A percentile compares a stretch with the other conserved stretches of the same genome.
These are phyloP conservation scores for Picus viridis DNA, from an alignment of 2,797 vertebrate species.

Conservation along the genomic window DNA sequence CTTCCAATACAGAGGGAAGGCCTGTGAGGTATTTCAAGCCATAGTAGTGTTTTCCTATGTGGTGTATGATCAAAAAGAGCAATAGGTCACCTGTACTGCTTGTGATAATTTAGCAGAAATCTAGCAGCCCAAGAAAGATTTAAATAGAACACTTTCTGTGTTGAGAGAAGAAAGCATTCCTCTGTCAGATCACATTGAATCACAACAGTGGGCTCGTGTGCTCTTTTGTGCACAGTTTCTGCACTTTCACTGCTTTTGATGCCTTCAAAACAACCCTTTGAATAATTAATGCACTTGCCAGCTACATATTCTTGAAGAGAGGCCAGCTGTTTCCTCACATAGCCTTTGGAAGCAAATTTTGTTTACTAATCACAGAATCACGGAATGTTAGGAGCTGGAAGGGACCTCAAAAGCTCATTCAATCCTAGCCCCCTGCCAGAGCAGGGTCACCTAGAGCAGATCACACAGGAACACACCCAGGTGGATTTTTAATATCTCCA, in stretches of 20 bases:
- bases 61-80: background rate
- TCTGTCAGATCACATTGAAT: background rate
- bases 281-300: conserved; percentile 40
- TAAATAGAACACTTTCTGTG: background rate
- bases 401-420: too few relatives aligned
- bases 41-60: background rate
- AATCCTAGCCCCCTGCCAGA: too few relatives aligned
- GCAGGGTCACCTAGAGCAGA: too few relatives aligned
- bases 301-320: conserved; percentile 28
- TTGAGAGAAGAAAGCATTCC: conserved; percentile 7
- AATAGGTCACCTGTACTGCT: background rate
- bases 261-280: conserved; percentile 43
- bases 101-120: background rate
- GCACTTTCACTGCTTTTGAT: conserved; percentile 18
- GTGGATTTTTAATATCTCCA: too few relatives aligned
- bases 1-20: background rate
- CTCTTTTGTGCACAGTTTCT: conserved; percentile 33
- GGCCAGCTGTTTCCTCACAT: conserved; percentile 41
- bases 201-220: background rate
- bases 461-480: too few relatives aligned
- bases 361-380: conserved; percentile 32
- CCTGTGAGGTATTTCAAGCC: background rate
- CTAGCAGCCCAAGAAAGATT: background rate
- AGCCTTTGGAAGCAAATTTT: conserved; percentile 53
- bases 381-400: too few relatives aligned